Evolutionary conservation across 2,888 invertebrate genomes (phyloP).

Genomic region (Oscheius onirici): DNA sequence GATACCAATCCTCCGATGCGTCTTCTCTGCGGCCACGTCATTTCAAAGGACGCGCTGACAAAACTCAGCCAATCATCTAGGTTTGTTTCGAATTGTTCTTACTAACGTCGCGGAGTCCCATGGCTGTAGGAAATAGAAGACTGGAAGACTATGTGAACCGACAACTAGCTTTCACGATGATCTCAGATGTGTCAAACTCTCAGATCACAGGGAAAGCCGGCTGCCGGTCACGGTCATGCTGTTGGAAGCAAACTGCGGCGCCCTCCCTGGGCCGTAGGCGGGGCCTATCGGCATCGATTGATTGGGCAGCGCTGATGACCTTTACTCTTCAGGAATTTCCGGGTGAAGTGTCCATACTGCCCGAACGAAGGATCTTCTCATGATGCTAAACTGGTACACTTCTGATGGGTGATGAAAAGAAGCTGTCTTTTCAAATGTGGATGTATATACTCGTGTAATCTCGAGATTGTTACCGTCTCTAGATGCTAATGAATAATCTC

Average conservation of each 20-base stretch:
- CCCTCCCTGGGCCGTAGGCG: constrained; percentile 24
- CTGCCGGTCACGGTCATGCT: constrained; percentile 38
- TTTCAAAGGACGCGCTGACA: constrained; percentile 95
- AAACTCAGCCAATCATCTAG: constrained; percentile 11
- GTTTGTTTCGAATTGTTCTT: not conserved
- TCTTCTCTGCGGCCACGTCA: constrained; percentile 95
- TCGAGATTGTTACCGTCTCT: not conserved
- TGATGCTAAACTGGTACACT: constrained; percentile 90
- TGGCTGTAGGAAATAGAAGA: not conserved
- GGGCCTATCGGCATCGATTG: constrained; percentile 25
- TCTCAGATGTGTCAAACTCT: constrained; percentile 53
- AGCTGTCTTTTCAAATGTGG: not conserved
- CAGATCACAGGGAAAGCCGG: constrained; percentile 59
- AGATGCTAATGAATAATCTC: not conserved
- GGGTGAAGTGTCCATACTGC: constrained; percentile 92
- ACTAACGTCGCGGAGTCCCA: not conserved
- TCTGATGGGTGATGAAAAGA: constrained; percentile 72
- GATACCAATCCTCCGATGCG: constrained; percentile 97
- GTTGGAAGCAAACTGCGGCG: constrained; percentile 24
- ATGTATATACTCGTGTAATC: not conserved
- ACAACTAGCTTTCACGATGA: constrained; percentile 62
- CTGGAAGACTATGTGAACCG: constrained; percentile 5
- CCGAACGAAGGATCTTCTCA: constrained; percentile 93
- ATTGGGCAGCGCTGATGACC: constrained; percentile 32
- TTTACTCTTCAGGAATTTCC: constrained; percentile 37